Percentiles rank a stretch among this genome's conserved stretches.
Conservation (phyloP, 2,113 vertebrate genomes). For the Colossoma macropomum region DNA sequence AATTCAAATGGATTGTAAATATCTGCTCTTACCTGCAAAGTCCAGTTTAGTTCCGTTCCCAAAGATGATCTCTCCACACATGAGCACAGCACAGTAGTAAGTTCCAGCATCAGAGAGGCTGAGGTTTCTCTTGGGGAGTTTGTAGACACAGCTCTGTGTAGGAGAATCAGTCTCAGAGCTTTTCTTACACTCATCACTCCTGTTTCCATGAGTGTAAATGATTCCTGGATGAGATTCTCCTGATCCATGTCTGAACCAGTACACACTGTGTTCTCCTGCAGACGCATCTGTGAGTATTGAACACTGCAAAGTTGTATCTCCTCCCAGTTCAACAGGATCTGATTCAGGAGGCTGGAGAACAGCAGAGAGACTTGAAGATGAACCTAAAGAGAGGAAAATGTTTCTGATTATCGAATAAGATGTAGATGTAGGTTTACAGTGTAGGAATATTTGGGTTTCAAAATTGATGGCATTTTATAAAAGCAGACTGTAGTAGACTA, state of each 20-base stretch:
- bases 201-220: not conserved
- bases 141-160: constrained; percentile 4
- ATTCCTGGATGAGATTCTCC: constrained; percentile 3
- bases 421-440: not conserved
- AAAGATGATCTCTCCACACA: constrained; percentile 4
- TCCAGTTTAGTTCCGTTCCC: not conserved
- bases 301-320: not conserved
- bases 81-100: constrained; percentile 5
- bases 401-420: not conserved
- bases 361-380: not conserved
- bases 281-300: not conserved
- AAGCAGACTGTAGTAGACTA: not conserved
- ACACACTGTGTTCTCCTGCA: constrained; percentile 1
- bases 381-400: not conserved
- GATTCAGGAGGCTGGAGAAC: not conserved
- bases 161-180: not conserved
- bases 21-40: constrained; percentile 5
- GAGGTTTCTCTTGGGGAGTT: not conserved
- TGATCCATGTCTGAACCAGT: constrained; percentile 7
- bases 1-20: too few relatives aligned
- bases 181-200: not conserved
- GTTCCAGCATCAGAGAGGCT: not conserved
- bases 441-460: not conserved
- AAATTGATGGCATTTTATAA: not conserved
- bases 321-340: not conserved